These are phyloP conservation scores for Heteropelma amictum DNA, from an alignment of 2,888 invertebrate genomes.

Conservation along the genomic window DNA sequence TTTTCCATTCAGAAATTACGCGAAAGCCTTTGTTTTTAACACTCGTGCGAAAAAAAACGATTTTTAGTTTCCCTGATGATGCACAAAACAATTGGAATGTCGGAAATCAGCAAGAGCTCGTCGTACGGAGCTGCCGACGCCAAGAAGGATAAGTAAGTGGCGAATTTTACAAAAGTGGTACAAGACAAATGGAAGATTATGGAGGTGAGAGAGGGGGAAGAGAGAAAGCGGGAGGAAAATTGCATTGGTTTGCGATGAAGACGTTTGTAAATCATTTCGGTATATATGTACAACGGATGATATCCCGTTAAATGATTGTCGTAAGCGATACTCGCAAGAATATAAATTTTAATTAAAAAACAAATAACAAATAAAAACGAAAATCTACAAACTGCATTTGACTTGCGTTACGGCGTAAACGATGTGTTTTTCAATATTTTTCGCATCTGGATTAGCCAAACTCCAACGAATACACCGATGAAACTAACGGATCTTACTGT, in stretches of 20 bases:
- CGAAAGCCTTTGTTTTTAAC: too few relatives aligned
- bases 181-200: not conserved
- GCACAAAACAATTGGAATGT: constrained; percentile 89
- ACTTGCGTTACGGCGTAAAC: constrained; percentile 52
- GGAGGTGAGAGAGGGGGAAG: constrained; percentile 33
- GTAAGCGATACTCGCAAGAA: constrained; percentile 22
- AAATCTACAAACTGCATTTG: constrained; percentile 36
- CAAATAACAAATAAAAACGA: not conserved
- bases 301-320: constrained; percentile 45
- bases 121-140: constrained; percentile 86
- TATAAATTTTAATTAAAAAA: constrained; percentile 14
- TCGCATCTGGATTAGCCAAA: constrained; percentile 44
- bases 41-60: not conserved
- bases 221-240: not conserved
- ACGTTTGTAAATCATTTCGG: constrained; percentile 48
- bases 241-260: constrained; percentile 35
- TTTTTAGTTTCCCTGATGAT: constrained; percentile 89
- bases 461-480: constrained; percentile 5
- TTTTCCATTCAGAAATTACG: too few relatives aligned
- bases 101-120: constrained; percentile 90
- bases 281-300: constrained; percentile 46
- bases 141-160: constrained; percentile 76
- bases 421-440: constrained; percentile 55
- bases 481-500: constrained; percentile 2
- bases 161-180: constrained; percentile 5